Evolutionary conservation across 2,888 invertebrate genomes (phyloP), one percentile per base, ranked within the genome.

Genomic region (Ennomos quercinarius): DNA sequence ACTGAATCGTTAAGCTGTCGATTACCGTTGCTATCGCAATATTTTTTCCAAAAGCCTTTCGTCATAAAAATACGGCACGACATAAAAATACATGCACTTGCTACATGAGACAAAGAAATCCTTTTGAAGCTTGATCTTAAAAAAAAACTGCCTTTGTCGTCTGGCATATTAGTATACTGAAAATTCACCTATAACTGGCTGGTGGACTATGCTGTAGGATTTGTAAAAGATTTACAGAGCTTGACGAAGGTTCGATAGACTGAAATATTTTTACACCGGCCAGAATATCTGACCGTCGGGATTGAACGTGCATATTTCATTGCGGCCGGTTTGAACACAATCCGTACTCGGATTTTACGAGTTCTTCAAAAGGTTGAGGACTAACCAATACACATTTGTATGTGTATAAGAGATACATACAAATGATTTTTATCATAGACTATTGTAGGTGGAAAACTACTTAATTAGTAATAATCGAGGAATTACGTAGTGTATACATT

Each of bases 311-410:
- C 71, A 83, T 84, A 76, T 78, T 82, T 81, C 70, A 81, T 70
- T 70, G 70, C 52, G 66, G 67, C 70, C 72, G 72, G 72, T 78
- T 74, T 69, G 74, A 71, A 71, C 74, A 78, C 78, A 78, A 81
- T 78, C 74, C 73, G 54, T 70, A 74, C 73, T 73, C 67, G 75
- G 76, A 80, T 80, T 81, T 83, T 82, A 82, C 73, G 79, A 80
- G 72, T 56, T 57, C 66, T 66, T 66, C 71, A 66, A 80, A 78
- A 76, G 75, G 75, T 69, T 70, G 63, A 69, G 66, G 68, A 70
- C 71, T 71, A 74, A 69, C 71, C 69, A 60, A 70, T 53, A 17
- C 42, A 44, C 13, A 41, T 50, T 17, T 49, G 47, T 54, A 46
- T 53, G 37, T 51, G 40, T 10, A 13, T 27, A 27, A 27, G 6